Conservation (phyloP, 1,140 invertebrate genomes). For the Drosophila novamexicana region DNA sequence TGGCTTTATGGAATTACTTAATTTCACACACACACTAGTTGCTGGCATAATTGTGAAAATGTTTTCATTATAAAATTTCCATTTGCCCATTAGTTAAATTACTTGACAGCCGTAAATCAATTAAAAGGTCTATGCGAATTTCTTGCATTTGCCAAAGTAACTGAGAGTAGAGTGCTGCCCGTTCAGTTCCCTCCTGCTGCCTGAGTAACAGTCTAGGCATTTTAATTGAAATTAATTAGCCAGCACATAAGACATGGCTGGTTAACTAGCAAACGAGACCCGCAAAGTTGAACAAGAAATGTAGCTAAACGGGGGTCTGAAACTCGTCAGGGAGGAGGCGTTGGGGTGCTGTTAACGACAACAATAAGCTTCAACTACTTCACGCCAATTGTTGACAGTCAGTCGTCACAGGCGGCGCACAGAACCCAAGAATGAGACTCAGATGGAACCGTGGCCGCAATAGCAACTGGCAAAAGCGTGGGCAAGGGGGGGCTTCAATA, state of each 20-base stretch:
- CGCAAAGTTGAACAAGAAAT: slow-evolving; percentile 20
- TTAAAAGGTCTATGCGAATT: slow-evolving; percentile 70
- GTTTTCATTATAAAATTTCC: slow-evolving; percentile 29
- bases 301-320: not conserved
- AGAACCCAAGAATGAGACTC: slow-evolving; percentile 2
- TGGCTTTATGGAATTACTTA: not conserved
- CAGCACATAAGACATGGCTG: slow-evolving; percentile 62
- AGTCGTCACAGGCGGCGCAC: slow-evolving; percentile 9
- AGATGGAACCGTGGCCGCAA: not conserved
- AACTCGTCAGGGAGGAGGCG: not conserved
- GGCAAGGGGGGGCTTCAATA: not conserved
- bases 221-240: slow-evolving; percentile 82
- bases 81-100: slow-evolving; percentile 44
- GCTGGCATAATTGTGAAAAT: slow-evolving; percentile 35
- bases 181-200: not conserved
- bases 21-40: slow-evolving; percentile 10
- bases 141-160: slow-evolving; percentile 17
- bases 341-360: slow-evolving; percentile 31
- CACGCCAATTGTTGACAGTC: slow-evolving; percentile 77
- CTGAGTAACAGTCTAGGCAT: slow-evolving; percentile 72
- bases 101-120: slow-evolving; percentile 71
- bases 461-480: not conserved
- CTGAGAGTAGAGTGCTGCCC: not conserved
- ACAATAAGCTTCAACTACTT: slow-evolving; percentile 69
- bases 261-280: slow-evolving; percentile 55